phyloP scores from a whole-genome alignment of 2,797 vertebrate species.

The Acipenser oxyrinchus region DNA sequence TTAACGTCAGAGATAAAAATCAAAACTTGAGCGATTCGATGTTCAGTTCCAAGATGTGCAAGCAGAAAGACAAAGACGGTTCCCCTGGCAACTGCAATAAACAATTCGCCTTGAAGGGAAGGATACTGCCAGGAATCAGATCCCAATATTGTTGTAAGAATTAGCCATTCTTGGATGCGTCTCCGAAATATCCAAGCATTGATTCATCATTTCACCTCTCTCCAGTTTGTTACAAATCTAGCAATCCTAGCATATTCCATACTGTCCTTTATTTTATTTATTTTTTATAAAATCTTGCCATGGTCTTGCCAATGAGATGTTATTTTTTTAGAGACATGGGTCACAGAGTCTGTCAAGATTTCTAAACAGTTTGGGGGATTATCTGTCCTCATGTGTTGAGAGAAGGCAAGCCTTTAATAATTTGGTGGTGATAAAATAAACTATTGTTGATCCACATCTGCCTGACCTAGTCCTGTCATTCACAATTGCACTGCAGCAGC shows the following conservation, averaged over 20 bases:
- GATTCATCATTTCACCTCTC: slow-evolving; percentile 39
- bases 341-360: neutral
- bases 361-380: neutral
- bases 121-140: slow-evolving; percentile 36
- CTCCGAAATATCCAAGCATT: slow-evolving; percentile 28
- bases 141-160: slow-evolving; percentile 38
- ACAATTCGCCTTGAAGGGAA: slow-evolving; percentile 32
- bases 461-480: no score
- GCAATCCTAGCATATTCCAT: neutral
- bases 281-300: neutral
- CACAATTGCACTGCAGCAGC: no score
- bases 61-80: slow-evolving; percentile 35
- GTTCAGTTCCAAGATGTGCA: slow-evolving; percentile 12
- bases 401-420: neutral
- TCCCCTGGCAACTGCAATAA: slow-evolving; percentile 47
- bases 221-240: slow-evolving; percentile 8
- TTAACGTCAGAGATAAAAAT: slow-evolving; percentile 31
- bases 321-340: neutral
- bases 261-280: neutral
- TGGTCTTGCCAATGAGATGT: neutral
- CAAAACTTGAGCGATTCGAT: slow-evolving; percentile 21
- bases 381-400: neutral
- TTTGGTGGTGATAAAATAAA: no score
- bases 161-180: slow-evolving; percentile 48
- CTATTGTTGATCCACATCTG: no score